Evolutionary conservation across 1,140 invertebrate genomes (phyloP).

Genomic region (Drosophila subobscura): DNA sequence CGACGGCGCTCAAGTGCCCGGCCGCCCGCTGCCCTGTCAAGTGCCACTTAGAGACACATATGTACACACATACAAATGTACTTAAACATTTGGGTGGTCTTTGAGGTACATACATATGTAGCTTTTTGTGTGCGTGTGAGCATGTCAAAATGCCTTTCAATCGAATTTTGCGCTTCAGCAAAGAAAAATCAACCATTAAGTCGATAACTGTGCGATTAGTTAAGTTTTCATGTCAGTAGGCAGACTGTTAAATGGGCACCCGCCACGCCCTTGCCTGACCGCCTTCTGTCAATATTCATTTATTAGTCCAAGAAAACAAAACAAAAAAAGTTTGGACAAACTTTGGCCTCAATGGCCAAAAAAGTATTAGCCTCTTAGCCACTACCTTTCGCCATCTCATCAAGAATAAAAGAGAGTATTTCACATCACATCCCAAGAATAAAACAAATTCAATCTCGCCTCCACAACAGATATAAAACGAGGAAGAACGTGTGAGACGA

Average conservation of each 20-base stretch:
- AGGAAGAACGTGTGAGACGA: too few relatives aligned
- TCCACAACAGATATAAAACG: slow-evolving; percentile 21
- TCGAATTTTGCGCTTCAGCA: slow-evolving; percentile 42
- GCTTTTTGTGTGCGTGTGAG: slow-evolving; percentile 24
- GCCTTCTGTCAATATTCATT: slow-evolving; percentile 76
- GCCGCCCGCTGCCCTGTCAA: slow-evolving; percentile 63
- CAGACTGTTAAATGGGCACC: slow-evolving; percentile 30
- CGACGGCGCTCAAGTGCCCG: slow-evolving; percentile 30
- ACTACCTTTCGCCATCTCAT: background rate
- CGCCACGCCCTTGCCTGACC: slow-evolving; percentile 13
- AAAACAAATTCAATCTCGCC: slow-evolving; percentile 33
- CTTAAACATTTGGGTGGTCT: slow-evolving; percentile 5
- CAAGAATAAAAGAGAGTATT: slow-evolving; percentile 2
- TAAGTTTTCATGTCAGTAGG: slow-evolving; percentile 74
- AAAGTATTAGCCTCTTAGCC: background rate
- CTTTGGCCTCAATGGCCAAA: slow-evolving; percentile 22
- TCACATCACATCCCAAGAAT: slow-evolving; percentile 1
- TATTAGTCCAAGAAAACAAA: slow-evolving; percentile 63
- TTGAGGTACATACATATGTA: slow-evolving; percentile 25
- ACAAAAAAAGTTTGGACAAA: slow-evolving; percentile 26
- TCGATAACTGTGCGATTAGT: slow-evolving; percentile 79
- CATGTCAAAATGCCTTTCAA: slow-evolving; percentile 72
- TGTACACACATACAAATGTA: too few relatives aligned
- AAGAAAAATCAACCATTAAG: slow-evolving; percentile 71
- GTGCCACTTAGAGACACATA: slow-evolving; percentile 45